Base-by-base conservation (phyloP, 2,113 vertebrate genomes). In the Crotophaga sulcirostris region DNA sequence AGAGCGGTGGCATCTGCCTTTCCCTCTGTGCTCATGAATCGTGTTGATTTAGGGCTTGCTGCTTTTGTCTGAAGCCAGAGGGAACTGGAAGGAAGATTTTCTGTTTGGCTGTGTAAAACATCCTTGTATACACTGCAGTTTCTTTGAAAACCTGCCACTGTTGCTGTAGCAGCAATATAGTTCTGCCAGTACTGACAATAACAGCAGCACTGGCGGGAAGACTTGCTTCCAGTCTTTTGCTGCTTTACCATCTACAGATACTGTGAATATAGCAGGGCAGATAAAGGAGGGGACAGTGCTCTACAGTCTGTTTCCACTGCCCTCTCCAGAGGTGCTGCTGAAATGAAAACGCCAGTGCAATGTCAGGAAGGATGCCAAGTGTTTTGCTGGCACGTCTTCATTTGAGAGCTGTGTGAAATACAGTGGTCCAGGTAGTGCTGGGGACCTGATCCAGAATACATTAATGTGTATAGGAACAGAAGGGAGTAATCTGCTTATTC, bases 41-140 rank as follows among this genome's bases (percentile, higher is more conserved):
- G 8, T 94, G 93, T 95, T 97, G 94, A 4, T 96, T 93, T 83
- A 96, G 93, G 84, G 23, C 75, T 87, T 73, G 84, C 94, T 82
- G 4, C 96, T 95, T 96, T 95, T 96, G 95, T 95, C 62, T 85
- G 91, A 91, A 93, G 95, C 93, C 87, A 36, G 93, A 90, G 95
- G 94, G 95, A 82, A 93, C 91, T 96, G 93, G 94, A 96, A 96
- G 95, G 93, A 95, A 93, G 96, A 96, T 97, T 96, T 95, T 89
- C 75, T 85, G 93, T 96, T 79, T 83, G 94, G 78, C 84, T 79
- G 84, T 93, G 89, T 96, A 87, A 93, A 96, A 93, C 93, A 94
- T 94, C 89, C 94, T 87, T 94, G 95, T 96, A 58, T 93, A 93
- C 87, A 89, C 93, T 96, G 87, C 74, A 52, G 81, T 64, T 87